Percentiles rank a stretch among this genome's conserved stretches.
These are phyloP conservation scores for Boleophthalmus pectinirostris DNA, from an alignment of 2,113 vertebrate species.

Conservation along the genomic window DNA sequence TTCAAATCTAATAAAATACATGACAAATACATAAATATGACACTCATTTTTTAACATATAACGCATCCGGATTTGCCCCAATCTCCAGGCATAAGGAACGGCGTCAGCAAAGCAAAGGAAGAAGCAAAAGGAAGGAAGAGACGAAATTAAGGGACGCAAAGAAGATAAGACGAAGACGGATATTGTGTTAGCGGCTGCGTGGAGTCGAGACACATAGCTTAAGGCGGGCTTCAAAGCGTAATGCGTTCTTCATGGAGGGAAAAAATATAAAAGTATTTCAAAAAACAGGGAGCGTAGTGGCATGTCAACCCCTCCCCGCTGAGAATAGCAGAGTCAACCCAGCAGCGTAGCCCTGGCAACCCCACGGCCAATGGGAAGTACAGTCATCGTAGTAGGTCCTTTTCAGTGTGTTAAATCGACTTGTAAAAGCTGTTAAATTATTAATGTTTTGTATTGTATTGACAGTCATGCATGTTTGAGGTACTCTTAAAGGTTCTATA, in stretches of 20 bases:
- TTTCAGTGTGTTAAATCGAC: no score
- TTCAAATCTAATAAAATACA: slow-evolving; percentile 63
- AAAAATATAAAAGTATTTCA: neutral
- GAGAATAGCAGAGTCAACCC: slow-evolving; percentile 47
- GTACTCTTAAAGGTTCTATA: no score
- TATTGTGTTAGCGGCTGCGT: slow-evolving; percentile 5
- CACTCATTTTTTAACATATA: slow-evolving; percentile 31
- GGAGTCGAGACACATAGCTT: slow-evolving; percentile 34
- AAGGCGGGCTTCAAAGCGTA: slow-evolving; percentile 34
- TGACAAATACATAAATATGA: slow-evolving; percentile 51
- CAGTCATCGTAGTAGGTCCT: no score
- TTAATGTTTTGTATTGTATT: no score
- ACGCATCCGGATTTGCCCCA: slow-evolving; percentile 28
- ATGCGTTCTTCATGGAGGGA: slow-evolving; percentile 40
- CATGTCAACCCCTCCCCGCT: slow-evolving; percentile 27
- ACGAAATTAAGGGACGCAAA: neutral
- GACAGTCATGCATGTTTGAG: no score
- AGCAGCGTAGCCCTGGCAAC: slow-evolving; percentile 67
- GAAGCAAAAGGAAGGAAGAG: neutral
- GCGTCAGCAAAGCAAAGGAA: slow-evolving; percentile 11
- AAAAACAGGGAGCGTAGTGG: slow-evolving; percentile 19
- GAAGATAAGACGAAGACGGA: slow-evolving; percentile 19
- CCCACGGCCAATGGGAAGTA: slow-evolving; percentile 55
- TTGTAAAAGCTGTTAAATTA: no score
- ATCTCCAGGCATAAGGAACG: slow-evolving; percentile 12